Percentiles rank a stretch among this genome's conserved stretches.
phyloP scores from a whole-genome alignment of 2,113 vertebrate genomes.

The Uria lomvia region DNA sequence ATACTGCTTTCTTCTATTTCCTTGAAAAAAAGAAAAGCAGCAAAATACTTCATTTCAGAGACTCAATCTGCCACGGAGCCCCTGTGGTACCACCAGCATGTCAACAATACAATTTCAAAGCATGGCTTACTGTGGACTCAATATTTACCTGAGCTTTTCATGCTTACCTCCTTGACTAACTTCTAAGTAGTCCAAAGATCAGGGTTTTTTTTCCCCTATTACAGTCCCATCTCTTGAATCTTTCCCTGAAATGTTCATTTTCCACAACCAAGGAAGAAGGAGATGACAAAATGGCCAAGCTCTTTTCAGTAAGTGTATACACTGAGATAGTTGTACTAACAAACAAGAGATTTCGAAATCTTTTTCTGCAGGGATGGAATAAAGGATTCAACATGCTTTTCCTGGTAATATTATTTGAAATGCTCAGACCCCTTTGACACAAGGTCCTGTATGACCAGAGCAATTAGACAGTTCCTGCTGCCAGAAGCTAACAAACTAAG shows the following conservation, averaged over 20 bases:
- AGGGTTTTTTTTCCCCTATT: background rate
- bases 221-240: background rate
- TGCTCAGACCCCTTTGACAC: background rate
- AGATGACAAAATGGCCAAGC: background rate
- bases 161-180: background rate
- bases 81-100: background rate
- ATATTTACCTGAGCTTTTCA: background rate
- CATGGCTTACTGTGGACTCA: background rate
- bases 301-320: constrained; percentile 2
- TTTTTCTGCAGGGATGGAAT: constrained; percentile 13
- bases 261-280: background rate
- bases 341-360: constrained; percentile 22
- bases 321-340: background rate
- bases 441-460: background rate
- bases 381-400: constrained; percentile 24
- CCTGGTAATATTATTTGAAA: constrained; percentile 21
- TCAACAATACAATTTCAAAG: background rate
- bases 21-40: background rate
- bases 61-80: background rate
- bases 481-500: background rate
- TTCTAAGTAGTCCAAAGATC: background rate
- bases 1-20: background rate
- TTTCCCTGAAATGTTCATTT: background rate
- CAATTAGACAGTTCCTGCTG: background rate
- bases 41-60: background rate